Conservation (phyloP, 2,797 vertebrate genomes). For the Eulemur albifrons region DNA sequence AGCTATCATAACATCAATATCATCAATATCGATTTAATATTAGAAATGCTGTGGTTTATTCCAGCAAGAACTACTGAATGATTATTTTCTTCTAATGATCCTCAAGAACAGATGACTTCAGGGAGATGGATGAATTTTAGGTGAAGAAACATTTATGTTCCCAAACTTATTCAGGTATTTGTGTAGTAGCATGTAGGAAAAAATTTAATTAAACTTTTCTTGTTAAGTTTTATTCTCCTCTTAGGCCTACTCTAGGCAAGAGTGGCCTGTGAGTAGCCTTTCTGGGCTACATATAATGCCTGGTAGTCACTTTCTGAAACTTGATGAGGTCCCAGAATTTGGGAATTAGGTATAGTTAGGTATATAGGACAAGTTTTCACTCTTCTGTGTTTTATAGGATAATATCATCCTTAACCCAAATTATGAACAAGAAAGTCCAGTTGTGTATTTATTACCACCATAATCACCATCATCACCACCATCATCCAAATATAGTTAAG, state of each 20-base stretch:
- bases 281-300: background rate
- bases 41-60: background rate
- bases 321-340: background rate
- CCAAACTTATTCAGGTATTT: background rate
- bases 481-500: background rate
- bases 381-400: background rate
- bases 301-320: background rate
- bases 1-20: background rate
- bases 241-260: background rate
- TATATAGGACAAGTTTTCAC: background rate
- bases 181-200: background rate
- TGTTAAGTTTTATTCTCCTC: background rate
- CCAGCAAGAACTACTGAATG: background rate
- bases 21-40: background rate
- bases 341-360: background rate
- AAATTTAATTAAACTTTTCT: constrained; percentile 10
- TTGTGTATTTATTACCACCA: background rate
- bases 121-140: constrained; percentile 26
- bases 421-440: background rate
- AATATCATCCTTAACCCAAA: background rate
- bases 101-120: background rate
- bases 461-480: background rate
- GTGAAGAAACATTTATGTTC: constrained; percentile 2
- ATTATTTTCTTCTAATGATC: constrained; percentile 41
- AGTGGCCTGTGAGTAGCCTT: background rate